Base-by-base conservation (phyloP, 2,888 invertebrate genomes). In the Sminthurinus aureus region DNA sequence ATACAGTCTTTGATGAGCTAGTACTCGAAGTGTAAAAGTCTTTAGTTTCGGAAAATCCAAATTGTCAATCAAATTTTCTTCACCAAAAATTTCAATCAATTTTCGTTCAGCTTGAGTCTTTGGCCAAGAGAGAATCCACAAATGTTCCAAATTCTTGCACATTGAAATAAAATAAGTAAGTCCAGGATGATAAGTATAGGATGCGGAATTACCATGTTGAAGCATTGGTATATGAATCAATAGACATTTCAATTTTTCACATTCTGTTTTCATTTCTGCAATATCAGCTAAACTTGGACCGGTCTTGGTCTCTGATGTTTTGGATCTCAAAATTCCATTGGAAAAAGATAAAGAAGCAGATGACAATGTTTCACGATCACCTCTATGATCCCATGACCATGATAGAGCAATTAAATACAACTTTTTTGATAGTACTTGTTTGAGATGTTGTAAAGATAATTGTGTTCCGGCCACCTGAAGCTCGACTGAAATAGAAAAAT, bases 81-180 rank as follows among this genome's bases (percentile, higher is more conserved):
- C 79, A 78, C 58, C 79, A 79, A 76, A 86, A 83, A 80, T 84
- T 78, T 82, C 82, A 64, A 82, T 66, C 1, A 83, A 83, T 52
- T 85, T 86, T 18, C 83, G 83, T 73, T 88, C 88, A 26, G 75
- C 81, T 12, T 84, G 82, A 26, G 86, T 87, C 64, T 85, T 86
- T 1, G 88, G 87, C 85, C 85, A 88, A 22, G 86, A 80, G 13
- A 87, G 22, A n/a, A 88, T 84, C 79, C 85, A 88, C 52, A 88
- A 76, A 58, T 87, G 79, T 73, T 87, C 86, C 84, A 88, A 78
- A 71, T 85, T 85, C 8, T 58, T 80, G 69, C 88, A 88, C 24
- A 86, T 66, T 0, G 87, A 87, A 24, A 88, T 85, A 69, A 88
- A 73, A 73, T 84, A 86, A 2, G 77, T 84, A 13, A 88, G 79